These are phyloP conservation scores for Antrozous pallidus DNA, from an alignment of 2,797 vertebrate genomes.

Conservation along the genomic window DNA sequence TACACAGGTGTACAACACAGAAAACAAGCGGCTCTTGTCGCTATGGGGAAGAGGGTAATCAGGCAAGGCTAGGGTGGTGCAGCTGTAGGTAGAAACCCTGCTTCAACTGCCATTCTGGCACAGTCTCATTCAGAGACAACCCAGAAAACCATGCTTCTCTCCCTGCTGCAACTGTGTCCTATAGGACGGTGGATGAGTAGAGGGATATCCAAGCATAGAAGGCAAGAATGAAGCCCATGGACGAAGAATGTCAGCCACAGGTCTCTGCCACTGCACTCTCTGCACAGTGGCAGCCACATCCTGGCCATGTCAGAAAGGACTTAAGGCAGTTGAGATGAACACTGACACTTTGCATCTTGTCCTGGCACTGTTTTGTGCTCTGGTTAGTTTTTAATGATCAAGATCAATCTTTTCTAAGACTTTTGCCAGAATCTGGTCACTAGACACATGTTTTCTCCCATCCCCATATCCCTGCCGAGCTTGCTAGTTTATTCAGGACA, in stretches of 20 bases:
- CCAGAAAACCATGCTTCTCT: neutral
- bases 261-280: neutral
- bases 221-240: neutral
- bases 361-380: too few species aligned
- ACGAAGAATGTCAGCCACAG: too few species aligned
- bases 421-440: neutral
- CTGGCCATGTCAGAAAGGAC: neutral
- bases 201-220: neutral
- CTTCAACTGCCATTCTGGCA: neutral
- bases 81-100: neutral
- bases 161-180: fast-evolving
- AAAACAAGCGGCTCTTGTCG: neutral
- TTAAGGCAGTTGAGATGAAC: neutral
- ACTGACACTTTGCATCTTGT: neutral
- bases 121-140: neutral
- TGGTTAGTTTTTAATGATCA: neutral
- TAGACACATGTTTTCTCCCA: neutral
- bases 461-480: neutral
- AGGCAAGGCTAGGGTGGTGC: neutral
- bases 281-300: neutral
- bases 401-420: neutral
- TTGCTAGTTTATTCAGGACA: neutral
- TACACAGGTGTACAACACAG: neutral
- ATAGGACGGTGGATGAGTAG: neutral
- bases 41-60: neutral